phyloP scores from a whole-genome alignment of 2,888 invertebrate species.

The Leptogaster cylindrica region DNA sequence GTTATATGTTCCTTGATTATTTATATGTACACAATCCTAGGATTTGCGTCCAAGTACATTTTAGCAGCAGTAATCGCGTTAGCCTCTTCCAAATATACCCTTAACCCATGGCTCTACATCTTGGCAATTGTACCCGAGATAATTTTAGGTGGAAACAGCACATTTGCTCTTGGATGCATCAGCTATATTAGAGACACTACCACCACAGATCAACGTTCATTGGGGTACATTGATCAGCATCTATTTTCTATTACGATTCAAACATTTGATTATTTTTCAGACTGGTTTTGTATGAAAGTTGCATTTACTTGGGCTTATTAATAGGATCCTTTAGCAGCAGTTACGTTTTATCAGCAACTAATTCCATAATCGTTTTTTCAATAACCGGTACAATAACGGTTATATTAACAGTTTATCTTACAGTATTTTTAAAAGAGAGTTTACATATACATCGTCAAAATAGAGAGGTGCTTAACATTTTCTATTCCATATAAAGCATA shows the following conservation, averaged over 20 bases:
- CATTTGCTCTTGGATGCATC: slow-evolving; percentile 68
- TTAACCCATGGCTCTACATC: slow-evolving; percentile 62
- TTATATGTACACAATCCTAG: slow-evolving; percentile 48
- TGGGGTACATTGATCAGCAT: slow-evolving; percentile 62
- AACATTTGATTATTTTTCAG: slow-evolving; percentile 60
- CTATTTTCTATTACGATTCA: too few relatives aligned
- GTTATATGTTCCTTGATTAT: not conserved
- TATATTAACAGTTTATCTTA: slow-evolving; percentile 54
- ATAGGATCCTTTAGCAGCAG: slow-evolving; percentile 70
- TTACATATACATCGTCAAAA: slow-evolving; percentile 51
- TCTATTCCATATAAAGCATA: not conserved
- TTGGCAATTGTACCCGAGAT: slow-evolving; percentile 66
- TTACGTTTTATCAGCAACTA: slow-evolving; percentile 63
- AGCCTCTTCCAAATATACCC: slow-evolving; percentile 49
- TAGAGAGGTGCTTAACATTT: not conserved
- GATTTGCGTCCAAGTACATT: slow-evolving; percentile 54
- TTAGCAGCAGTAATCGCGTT: slow-evolving; percentile 53
- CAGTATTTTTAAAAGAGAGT: slow-evolving; percentile 57
- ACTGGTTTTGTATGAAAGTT: slow-evolving; percentile 69
- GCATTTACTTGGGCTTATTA: slow-evolving; percentile 68
- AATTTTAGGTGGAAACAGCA: slow-evolving; percentile 68
- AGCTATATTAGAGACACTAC: slow-evolving; percentile 74
- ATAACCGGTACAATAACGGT: slow-evolving; percentile 53
- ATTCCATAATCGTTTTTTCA: slow-evolving; percentile 54
- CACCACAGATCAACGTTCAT: slow-evolving; percentile 66